Evolutionary conservation across 2,888 invertebrate genomes (phyloP), one percentile per base, ranked within the genome.

Genomic region (Rotaria socialis): DNA sequence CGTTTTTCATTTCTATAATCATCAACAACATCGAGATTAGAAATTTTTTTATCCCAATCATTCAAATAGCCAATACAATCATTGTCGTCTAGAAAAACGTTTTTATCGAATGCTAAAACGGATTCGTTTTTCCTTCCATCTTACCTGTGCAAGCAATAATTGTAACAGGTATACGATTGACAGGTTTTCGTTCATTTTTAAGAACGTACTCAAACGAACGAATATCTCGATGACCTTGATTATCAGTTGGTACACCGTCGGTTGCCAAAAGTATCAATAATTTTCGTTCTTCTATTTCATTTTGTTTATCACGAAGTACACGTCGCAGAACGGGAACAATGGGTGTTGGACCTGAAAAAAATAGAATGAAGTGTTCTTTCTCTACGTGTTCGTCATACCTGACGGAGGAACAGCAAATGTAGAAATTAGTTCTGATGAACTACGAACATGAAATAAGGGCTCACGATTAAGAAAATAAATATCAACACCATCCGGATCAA

Each of bases 51-150:
- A 84, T 86, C 86, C 86, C 86, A 86, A 27, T 86, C 74, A 50
- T 86, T 86, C 35, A 86, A 85, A 86, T 86, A 86, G 24, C 84
- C 67, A 84, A 86, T 86, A 6, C 84, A 84, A n/a, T 85, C 56
- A 43, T 86, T 85, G n/a, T 86, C 86, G 56, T 86, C 55, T 55
- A 55, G 22, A 16, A 52, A 52, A 16, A 52, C 5, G 16, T 11
- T 11, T 52, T 52, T 16, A 52, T 52, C 14, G 52, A 52, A 19
- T 55, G 3, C 22, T 22, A 55, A 22, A 22, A 22, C 19, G 3
- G 1, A 55, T 22, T 55, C 4, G 1, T 16, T 55, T 55, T 55
- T 55, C 11, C 8, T 50, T 11, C 0, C 50, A 5, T 55, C 22
- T 55, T 22, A 55, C 55, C 85, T 22, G 86, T 86, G 43, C 86